Evolutionary conservation across 2,888 invertebrate species (phyloP), one percentile per base, ranked within the genome.

Genomic region (Zygothrica quintamaculata): DNA sequence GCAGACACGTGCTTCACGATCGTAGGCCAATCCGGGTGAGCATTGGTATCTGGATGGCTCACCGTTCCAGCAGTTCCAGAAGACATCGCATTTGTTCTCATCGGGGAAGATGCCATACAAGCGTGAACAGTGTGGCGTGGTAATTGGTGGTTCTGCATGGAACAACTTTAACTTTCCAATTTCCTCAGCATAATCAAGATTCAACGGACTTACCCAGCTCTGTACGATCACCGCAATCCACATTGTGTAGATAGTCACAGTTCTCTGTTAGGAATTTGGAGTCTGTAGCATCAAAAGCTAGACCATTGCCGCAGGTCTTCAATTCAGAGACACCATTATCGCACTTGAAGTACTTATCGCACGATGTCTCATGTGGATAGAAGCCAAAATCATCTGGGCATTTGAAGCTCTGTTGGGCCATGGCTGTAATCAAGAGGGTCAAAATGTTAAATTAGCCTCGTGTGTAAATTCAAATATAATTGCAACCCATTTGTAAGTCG

Each of bases 1-100:
- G 92, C 97, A 97, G 57, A 97, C 96, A 79, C 98, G 94, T 50
- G 97, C 94, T 92, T 97, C 97, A 78, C 97, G 94, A 93, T 98
- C 96, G 93, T 98, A 98, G 74, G 97, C 98, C 47, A 98, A 93
- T 80, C 98, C 98, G 84, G 98, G 97, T 79, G 97, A 97, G 93
- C 98, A 98, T 91, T 97, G 97, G 92, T 98, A 98, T 88, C 96
- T 94, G 89, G 97, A 97, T 3, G 97, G 95, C 91, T 98, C 97
- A 50, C 98, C 98, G 92, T 97, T 97, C 97, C 98, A 98, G 92
- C 98, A 98, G 92, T 97, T 97, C 96, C 97, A 98, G 95, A 98
- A 98, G 11, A 96, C 95, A 92, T 97, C 96, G 90, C 98, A 98
- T 91, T 97, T 96, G 80, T 92, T 92, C 53, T 95, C 95, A 89